Percentiles rank a stretch among this genome's conserved stretches.
phyloP scores from a whole-genome alignment of 1,140 invertebrate genomes.

The Hermatobates lingyangjiaoensis region DNA sequence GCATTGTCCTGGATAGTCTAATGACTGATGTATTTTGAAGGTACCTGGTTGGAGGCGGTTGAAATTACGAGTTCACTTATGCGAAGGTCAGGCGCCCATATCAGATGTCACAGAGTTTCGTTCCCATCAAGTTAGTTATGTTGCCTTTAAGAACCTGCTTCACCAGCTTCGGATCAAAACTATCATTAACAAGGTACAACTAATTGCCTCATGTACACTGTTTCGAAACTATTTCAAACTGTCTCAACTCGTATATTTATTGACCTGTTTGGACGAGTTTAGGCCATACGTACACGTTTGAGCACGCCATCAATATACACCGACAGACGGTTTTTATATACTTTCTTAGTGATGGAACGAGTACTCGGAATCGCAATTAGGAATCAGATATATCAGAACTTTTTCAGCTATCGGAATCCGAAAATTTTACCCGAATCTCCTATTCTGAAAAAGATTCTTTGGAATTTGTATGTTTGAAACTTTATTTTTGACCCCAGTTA shows the following conservation, averaged over 20 bases:
- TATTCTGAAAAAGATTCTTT: too few species aligned
- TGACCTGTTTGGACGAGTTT: not conserved
- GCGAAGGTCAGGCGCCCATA: constrained; percentile 28
- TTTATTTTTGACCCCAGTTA: too few species aligned
- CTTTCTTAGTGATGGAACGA: too few species aligned
- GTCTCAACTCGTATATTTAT: not conserved
- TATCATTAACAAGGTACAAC: constrained; percentile 32
- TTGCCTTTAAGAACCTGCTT: constrained; percentile 31
- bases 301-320: not conserved
- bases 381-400: too few species aligned
- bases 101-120: constrained; percentile 15
- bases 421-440: too few species aligned
- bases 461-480: too few species aligned
- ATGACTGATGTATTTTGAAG: too few species aligned
- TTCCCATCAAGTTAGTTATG: constrained; percentile 17
- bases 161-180: constrained; percentile 42
- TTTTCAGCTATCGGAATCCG: not conserved
- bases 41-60: constrained; percentile 57
- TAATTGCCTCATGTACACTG: not conserved
- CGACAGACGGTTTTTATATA: too few species aligned
- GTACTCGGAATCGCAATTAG: not conserved
- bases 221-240: not conserved
- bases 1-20: too few species aligned
- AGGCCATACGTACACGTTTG: not conserved
- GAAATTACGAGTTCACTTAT: constrained; percentile 65